Base-by-base conservation (phyloP, 53 echinoderm and acorn worm species). In the Paracentrotus lividus region DNA sequence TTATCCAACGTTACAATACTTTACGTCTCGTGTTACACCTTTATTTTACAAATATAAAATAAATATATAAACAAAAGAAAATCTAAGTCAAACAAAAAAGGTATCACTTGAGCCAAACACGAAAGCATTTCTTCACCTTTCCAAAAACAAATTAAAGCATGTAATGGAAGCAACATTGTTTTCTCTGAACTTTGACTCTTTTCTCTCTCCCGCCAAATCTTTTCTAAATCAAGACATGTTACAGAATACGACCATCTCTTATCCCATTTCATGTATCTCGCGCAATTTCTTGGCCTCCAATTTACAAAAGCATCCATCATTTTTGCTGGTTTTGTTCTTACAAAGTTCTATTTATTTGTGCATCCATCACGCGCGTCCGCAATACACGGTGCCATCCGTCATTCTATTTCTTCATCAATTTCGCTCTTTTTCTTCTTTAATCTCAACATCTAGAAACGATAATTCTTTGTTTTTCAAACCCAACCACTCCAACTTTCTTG, bases 321-420 rank as follows among this genome's bases (percentile, higher is more conserved):
- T 91, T 91, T 91, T 91, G 47, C 90, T 75, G 55, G 75, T 91
- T 76, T 76, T 49, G 72, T 91, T 91, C 91, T 91, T 33, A 12
- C 34, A 52, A 91, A 72, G 91, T 91, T 91, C 75, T 52, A 91
- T 91, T 91, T 91, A 91, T 91, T 91, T 91, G 49, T 36, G 76
- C 91, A 91, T 91, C 91, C 52, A 91, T 91, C 91, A 91, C 49
- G 23, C 36, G 52, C 54, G 49, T 75, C 54, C 54, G 32, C 76
- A 36, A 51, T 91, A 91, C 53, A 7, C 49, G 24, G 53, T 7
- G 9, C 54, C 36, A 91, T 91, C 91, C 91, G 53, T 91, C 91
- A 91, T 51, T 56, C 91, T 38, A 91, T 31, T 75, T 91, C 64
- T 26, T 57, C 26, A 61, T 90, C 64, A 29, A 65, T 64, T 64